phyloP scores from a whole-genome alignment of 1,140 invertebrate genomes.

The Globodera rostochiensis region DNA sequence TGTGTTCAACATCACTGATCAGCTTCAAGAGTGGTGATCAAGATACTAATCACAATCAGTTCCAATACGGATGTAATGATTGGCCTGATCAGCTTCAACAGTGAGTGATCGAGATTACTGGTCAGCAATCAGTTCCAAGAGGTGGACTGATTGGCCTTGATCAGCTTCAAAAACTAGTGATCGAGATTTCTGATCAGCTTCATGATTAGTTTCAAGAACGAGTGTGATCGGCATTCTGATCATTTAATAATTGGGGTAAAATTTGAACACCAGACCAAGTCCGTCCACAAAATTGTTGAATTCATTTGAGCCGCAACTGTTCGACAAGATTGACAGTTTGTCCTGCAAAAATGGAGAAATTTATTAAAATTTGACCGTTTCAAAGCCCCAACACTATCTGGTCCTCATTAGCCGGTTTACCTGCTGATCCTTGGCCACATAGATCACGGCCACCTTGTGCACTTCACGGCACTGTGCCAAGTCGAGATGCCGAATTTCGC shows the following conservation, averaged over 20 bases:
- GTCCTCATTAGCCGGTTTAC: slow-evolving; percentile 74
- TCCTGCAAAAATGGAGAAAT: slow-evolving; percentile 37
- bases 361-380: not conserved
- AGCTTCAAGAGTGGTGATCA: not conserved
- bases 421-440: slow-evolving; percentile 89
- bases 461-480: slow-evolving; percentile 78
- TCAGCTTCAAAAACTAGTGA: too few relatives aligned
- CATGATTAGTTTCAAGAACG: too few relatives aligned
- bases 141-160: too few relatives aligned
- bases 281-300: slow-evolving; percentile 81
- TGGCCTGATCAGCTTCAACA: too few relatives aligned
- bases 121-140: too few relatives aligned
- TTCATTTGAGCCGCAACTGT: slow-evolving; percentile 46
- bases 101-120: too few relatives aligned
- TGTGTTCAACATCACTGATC: not conserved
- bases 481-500: slow-evolving; percentile 60
- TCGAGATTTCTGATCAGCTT: too few relatives aligned
- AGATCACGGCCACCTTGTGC: slow-evolving; percentile 98
- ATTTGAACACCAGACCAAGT: slow-evolving; percentile 66
- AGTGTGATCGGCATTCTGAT: too few relatives aligned
- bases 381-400: too few relatives aligned
- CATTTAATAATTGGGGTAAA: not conserved
- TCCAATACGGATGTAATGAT: too few relatives aligned
- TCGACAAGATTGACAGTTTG: slow-evolving; percentile 60
- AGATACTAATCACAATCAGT: too few relatives aligned